A percentile compares a stretch with the other conserved stretches of the same genome.
These are phyloP conservation scores for Apomyelois bistriatella DNA, from an alignment of 2,888 invertebrate species.

Conservation along the genomic window DNA sequence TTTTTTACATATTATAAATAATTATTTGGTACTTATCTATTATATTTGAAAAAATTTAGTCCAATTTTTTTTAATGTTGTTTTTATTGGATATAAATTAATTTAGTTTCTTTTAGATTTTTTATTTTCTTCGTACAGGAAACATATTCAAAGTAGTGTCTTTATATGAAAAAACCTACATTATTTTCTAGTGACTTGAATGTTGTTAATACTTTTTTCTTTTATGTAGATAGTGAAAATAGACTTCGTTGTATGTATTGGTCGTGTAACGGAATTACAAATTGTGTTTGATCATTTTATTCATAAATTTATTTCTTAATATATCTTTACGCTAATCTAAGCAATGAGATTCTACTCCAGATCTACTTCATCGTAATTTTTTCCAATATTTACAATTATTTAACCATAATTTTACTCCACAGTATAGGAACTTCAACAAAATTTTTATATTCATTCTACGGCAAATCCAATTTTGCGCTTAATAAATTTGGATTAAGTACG, in stretches of 20 bases:
- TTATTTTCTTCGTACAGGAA: too few species aligned
- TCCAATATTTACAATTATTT: neutral
- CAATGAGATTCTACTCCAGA: neutral
- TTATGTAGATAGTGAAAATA: neutral
- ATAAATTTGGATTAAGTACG: too few species aligned
- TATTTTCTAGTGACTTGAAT: neutral
- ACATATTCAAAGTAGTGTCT: too few species aligned
- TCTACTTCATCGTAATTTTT: neutral
- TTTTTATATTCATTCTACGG: too few species aligned
- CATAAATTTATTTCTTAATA: slow-evolving; percentile 15
- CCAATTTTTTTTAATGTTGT: too few species aligned
- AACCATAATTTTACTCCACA: neutral
- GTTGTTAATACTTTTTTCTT: neutral
- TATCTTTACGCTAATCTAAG: neutral
- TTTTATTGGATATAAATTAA: too few species aligned
- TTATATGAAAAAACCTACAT: neutral
- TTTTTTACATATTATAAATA: too few species aligned
- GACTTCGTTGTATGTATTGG: slow-evolving; percentile 36
- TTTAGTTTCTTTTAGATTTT: too few species aligned
- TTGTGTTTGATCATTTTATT: neutral
- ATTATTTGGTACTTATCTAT: too few species aligned
- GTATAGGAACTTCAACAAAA: slow-evolving; percentile 27
- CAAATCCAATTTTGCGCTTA: too few species aligned
- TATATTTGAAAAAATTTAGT: too few species aligned
- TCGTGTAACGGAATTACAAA: slow-evolving; percentile 19